A percentile compares a stretch with the other conserved stretches of the same genome.
Evolutionary conservation across 2,113 vertebrate genomes (phyloP).

Genomic region (Xiphophorus couchianus): DNA sequence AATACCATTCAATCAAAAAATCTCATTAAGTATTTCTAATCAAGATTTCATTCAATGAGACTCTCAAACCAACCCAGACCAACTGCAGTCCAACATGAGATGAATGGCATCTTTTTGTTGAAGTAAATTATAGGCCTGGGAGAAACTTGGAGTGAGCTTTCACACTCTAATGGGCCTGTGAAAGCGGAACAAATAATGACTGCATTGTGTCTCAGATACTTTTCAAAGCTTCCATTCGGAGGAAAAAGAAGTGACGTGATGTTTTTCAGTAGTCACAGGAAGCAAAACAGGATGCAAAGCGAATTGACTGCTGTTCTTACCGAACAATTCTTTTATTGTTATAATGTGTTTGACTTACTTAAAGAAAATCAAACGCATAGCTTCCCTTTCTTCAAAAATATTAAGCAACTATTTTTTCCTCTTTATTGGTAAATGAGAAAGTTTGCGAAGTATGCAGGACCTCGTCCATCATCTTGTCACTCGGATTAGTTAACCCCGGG

Average conservation of each 20-base stretch:
- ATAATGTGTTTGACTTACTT: not conserved
- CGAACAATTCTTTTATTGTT: conserved; percentile 25
- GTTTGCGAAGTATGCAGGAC: not conserved
- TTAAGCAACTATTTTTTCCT: not conserved
- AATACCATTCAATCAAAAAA: not conserved
- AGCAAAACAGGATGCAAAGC: conserved; percentile 78
- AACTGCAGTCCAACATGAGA: not conserved
- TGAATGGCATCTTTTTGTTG: not conserved
- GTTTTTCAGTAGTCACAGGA: conserved; percentile 70
- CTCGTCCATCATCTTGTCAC: conserved; percentile 19
- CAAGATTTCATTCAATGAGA: not conserved
- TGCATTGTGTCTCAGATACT: conserved; percentile 31
- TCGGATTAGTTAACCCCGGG: conserved; percentile 29
- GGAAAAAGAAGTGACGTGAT: conserved; percentile 55
- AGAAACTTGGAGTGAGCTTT: not conserved
- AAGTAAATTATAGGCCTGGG: not conserved
- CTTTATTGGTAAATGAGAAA: not conserved
- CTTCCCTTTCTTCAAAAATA: not conserved
- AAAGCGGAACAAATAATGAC: conserved; percentile 4
- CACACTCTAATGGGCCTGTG: not conserved
- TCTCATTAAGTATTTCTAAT: not conserved
- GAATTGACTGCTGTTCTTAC: conserved; percentile 58
- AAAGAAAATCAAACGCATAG: not conserved
- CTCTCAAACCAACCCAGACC: not conserved
- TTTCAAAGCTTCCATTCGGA: conserved; percentile 37